Conservation (phyloP, 1,140 invertebrate species). For the Sinonovacula constricta region DNA sequence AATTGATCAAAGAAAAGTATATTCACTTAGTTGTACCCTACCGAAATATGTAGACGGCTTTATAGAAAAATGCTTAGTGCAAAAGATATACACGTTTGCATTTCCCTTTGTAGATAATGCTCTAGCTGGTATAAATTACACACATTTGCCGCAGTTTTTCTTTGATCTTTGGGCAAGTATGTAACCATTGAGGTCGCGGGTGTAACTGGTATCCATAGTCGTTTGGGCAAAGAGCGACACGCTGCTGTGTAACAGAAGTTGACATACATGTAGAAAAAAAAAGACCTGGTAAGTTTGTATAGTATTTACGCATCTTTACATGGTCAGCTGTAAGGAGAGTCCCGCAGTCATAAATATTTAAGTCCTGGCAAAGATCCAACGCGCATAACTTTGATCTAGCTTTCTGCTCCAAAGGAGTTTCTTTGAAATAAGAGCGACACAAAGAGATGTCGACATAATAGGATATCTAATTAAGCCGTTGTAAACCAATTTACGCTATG, state of each 20-base stretch:
- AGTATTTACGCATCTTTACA: neutral
- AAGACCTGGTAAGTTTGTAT: neutral
- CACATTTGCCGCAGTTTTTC: slow-evolving; percentile 55
- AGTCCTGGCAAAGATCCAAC: slow-evolving; percentile 34
- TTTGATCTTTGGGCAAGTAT: slow-evolving; percentile 59
- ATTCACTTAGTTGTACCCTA: neutral
- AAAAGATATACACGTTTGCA: neutral
- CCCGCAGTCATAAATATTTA: neutral
- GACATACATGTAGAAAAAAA: slow-evolving; percentile 1
- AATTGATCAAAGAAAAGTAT: slow-evolving; percentile 26
- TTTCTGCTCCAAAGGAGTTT: slow-evolving; percentile 2
- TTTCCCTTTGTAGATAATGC: slow-evolving; percentile 57
- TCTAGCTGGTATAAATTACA: slow-evolving; percentile 66
- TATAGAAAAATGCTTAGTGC: neutral
- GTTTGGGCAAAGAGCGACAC: no score
- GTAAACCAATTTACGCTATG: slow-evolving; percentile 24
- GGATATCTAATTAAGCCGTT: slow-evolving; percentile 37
- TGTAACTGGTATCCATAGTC: no score
- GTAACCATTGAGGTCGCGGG: neutral
- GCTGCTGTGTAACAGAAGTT: no score
- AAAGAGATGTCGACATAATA: slow-evolving; percentile 37
- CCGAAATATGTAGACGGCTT: neutral
- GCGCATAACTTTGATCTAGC: slow-evolving; percentile 27
- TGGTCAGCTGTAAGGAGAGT: no score
- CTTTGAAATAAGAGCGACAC: slow-evolving; percentile 37